Base-by-base conservation (phyloP, 2,888 invertebrate species). In the Ischnura elegans region DNA sequence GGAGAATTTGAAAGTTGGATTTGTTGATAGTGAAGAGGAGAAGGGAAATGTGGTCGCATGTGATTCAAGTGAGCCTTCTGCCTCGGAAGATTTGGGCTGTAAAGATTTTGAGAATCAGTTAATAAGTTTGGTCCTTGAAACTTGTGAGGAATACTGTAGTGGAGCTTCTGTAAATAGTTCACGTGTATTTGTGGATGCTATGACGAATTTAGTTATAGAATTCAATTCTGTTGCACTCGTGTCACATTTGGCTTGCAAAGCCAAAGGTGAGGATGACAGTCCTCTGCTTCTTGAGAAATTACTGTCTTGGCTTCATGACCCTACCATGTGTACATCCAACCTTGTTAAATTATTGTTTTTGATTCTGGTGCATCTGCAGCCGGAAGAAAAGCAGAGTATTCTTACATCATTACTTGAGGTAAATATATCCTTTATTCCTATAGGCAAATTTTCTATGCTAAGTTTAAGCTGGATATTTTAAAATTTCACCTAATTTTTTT, bases 311-410 rank as follows among this genome's bases (percentile, higher is more conserved):
- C 95, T 97, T 93, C 94, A 95, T 0, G 96, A 96, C 0, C 96
- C 96, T 93, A 95, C 96, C 0, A 96, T 97, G 94, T 96, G 97
- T 42, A 96, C 96, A 76, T 96, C 96, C 94, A 95, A 96, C 55
- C 96, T 97, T 2, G 96, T 97, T 2, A 97, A 97, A 95, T 96
- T 98, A 21, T 96, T 97, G 87, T 98, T 98, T 95, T 96, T 97
- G 94, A 95, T 97, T 93, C 95, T 97, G 94, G 96, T 96, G 55
- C 96, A 97, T 94, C 95, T 97, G 94, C 95, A 95, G 43, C 96
- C 96, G 61, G 95, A 96, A 0, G 97, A 97, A 93, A 97, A 97
- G 95, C 96, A 96, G 46, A 95, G 95, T 2, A 96, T 97, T 94
- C 96, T 98, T 94, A 95, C 96, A 43, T 96, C 96, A 0, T 96